These are phyloP conservation scores for Apotomis betuletana DNA, from an alignment of 2,888 invertebrate genomes.

Conservation along the genomic window DNA sequence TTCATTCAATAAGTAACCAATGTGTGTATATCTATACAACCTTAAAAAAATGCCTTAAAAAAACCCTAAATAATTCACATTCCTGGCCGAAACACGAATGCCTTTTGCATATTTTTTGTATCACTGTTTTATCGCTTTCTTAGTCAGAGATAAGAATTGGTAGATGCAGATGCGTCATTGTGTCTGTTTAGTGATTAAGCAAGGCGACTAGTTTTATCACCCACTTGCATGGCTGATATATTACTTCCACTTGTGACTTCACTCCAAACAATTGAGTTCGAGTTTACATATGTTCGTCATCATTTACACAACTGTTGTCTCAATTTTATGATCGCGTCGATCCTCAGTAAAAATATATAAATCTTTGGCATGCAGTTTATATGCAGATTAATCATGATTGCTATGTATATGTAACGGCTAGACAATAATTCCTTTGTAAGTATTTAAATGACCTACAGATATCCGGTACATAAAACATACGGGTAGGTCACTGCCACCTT, in stretches of 20 bases:
- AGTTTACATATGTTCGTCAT: slow-evolving; percentile 19
- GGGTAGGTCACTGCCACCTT: slow-evolving; percentile 74
- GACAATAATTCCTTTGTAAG: slow-evolving; percentile 24
- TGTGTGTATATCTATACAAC: too few relatives aligned
- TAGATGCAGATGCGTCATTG: slow-evolving; percentile 29
- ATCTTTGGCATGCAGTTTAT: not conserved
- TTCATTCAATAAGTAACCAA: too few relatives aligned
- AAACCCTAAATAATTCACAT: too few relatives aligned
- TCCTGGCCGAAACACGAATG: too few relatives aligned
- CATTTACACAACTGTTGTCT: slow-evolving; percentile 35
- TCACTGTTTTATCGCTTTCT: not conserved
- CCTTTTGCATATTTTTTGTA: too few relatives aligned
- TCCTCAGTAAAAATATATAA: not conserved
- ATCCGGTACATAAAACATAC: slow-evolving; percentile 65
- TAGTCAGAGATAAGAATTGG: slow-evolving; percentile 16
- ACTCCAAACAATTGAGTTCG: slow-evolving; percentile 29
- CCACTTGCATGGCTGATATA: slow-evolving; percentile 9
- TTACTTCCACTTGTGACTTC: slow-evolving; percentile 33
- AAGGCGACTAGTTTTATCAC: slow-evolving; percentile 32
- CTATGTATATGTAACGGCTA: slow-evolving; percentile 10
- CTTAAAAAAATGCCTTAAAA: too few relatives aligned
- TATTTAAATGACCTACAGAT: slow-evolving; percentile 49
- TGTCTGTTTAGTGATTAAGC: slow-evolving; percentile 25
- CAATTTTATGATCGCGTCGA: slow-evolving; percentile 4
- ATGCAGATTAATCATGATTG: not conserved